Evolutionary conservation across 2,888 invertebrate species (phyloP).

Genomic region (Drosophila austrosaltans): DNA sequence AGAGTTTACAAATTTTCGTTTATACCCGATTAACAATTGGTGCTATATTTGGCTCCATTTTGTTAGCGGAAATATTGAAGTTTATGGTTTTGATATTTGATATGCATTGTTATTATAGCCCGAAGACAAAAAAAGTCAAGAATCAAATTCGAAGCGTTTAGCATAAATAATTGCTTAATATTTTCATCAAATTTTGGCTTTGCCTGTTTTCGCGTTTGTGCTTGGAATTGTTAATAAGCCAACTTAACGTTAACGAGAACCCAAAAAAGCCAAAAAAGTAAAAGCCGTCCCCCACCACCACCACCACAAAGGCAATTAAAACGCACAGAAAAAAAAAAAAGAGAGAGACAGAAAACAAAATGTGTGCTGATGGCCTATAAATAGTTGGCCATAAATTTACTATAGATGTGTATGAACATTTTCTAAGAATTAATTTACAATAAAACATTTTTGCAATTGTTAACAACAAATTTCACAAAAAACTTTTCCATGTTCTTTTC

Average conservation of each 20-base stretch:
- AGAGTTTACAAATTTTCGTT: slow-evolving; percentile 19
- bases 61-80: slow-evolving; percentile 45
- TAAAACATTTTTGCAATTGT: background rate
- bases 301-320: slow-evolving; percentile 44
- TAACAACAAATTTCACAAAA: slow-evolving; percentile 2
- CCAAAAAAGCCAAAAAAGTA: slow-evolving; percentile 56
- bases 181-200: slow-evolving; percentile 33
- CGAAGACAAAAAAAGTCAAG: slow-evolving; percentile 12
- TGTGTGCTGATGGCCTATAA: slow-evolving; percentile 48
- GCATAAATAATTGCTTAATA: slow-evolving; percentile 68
- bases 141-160: slow-evolving; percentile 50
- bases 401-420: slow-evolving; percentile 50
- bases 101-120: slow-evolving; percentile 57
- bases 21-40: background rate
- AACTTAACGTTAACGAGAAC: slow-evolving; percentile 61
- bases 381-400: slow-evolving; percentile 42
- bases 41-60: background rate
- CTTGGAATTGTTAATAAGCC: slow-evolving; percentile 60
- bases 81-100: slow-evolving; percentile 8
- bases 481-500: slow-evolving; percentile 9
- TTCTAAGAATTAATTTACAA: slow-evolving; percentile 32
- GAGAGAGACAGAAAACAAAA: background rate
- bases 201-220: slow-evolving; percentile 53
- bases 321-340: background rate
- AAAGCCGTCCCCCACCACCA: slow-evolving; percentile 39